Conservation (phyloP, 2,113 vertebrate genomes). For the Colossoma macropomum region DNA sequence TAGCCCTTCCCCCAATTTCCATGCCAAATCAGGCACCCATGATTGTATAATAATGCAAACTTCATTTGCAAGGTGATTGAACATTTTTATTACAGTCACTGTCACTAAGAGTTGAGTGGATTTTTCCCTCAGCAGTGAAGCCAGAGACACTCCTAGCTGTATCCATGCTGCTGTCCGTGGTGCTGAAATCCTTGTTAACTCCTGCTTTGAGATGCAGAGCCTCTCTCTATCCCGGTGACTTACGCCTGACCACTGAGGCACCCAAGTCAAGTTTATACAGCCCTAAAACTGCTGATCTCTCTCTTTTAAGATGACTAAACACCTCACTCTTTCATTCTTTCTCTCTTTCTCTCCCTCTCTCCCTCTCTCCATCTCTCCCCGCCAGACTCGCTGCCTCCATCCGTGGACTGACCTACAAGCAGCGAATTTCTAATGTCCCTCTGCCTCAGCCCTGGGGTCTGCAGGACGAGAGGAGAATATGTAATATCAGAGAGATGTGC, state of each 20-base stretch:
- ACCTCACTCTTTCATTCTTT: constrained; percentile 6
- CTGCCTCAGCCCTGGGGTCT: neutral
- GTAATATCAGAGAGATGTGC: constrained; percentile 44
- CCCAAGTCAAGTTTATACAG: constrained; percentile 33
- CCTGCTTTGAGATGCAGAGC: neutral
- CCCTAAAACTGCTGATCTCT: constrained; percentile 43
- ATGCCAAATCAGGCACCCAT: too few species aligned
- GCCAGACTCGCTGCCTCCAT: constrained; percentile 45
- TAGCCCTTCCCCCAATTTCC: too few species aligned
- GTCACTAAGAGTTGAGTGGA: neutral
- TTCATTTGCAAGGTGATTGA: neutral
- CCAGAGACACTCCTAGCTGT: neutral
- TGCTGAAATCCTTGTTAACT: constrained; percentile 24
- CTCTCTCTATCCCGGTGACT: neutral
- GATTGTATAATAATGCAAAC: neutral
- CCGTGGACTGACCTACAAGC: constrained; percentile 47
- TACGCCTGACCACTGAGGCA: constrained; percentile 21
- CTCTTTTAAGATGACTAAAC: constrained; percentile 30
- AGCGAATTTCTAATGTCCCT: constrained; percentile 45
- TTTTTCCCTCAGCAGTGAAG: neutral
- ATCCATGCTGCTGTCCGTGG: constrained; percentile 27
- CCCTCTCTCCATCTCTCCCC: neutral
- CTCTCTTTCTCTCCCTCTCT: constrained; percentile 2
- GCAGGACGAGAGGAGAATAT: constrained; percentile 47
- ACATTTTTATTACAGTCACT: neutral